Evolutionary conservation across 2,797 vertebrate genomes (phyloP), one percentile per base, ranked within the genome.

Genomic region (Huso huso): DNA sequence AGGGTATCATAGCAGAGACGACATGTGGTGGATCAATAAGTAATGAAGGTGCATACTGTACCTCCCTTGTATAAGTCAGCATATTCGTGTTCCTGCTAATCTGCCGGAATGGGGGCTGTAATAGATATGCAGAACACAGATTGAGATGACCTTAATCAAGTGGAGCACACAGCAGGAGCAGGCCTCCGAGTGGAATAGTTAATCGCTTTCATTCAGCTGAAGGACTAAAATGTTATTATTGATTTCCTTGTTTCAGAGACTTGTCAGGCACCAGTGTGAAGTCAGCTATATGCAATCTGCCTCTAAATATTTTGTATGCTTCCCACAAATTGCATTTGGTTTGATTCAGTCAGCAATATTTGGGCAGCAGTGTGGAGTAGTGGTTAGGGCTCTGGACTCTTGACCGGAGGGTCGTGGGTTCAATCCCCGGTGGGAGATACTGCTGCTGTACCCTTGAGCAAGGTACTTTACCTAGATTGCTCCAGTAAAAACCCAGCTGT

Each of bases 141-240:
- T 72, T 80, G 76, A 80, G 80, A 84, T 83, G 78, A 88, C 86
- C 86, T 87, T 84, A 84, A 82, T 86, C 81, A 82, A 75, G 81
- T 66, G 68, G 71, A 80, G 77, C 68, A 49, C 72, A 73, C 70
- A 63, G 70, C 69, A 66, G 64, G 66, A 75, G 78, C 66, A 61
- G 71, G 67, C 51, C 15, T 49, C 62, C 6, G 72, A 77, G 76
- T 71, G 65, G 72, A 78, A 68, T 70, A 58, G 13, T 75, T 86
- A 84, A 85, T 84, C 75, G 77, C 78, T 75, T 83, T 83, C 68
- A 78, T 76, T 81, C 77, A 80, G 75, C 70, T 79, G 75, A 80
- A 82, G 82, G 78, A 68, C 67, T 66, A 70, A 74, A 83, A 77
- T 85, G 76, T 80, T 86, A 63, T 70, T 71, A 7, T 57, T 74